A percentile compares a stretch with the other conserved stretches of the same genome.
phyloP scores from a whole-genome alignment of 2,113 vertebrate species.

The cattle (Bos taurus) region DNA sequence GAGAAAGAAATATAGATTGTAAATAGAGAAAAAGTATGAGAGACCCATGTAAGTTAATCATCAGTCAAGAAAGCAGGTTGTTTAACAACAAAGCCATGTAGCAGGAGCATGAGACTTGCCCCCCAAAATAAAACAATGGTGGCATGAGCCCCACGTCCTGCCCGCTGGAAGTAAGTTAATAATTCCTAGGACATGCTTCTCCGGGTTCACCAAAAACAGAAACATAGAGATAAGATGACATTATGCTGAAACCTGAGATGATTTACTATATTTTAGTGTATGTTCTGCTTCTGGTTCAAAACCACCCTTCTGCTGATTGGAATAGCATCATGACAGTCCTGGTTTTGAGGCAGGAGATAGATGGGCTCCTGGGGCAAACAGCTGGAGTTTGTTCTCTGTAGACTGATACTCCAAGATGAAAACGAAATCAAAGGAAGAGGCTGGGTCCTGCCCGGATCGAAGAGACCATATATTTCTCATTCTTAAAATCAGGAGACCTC shows the following conservation, averaged over 20 bases:
- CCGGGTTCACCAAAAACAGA: background rate
- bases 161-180: background rate
- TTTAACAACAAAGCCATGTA: background rate
- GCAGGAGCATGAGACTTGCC: background rate
- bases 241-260: background rate
- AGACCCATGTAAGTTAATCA: background rate
- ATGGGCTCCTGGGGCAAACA: background rate
- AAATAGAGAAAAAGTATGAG: background rate
- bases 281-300: background rate
- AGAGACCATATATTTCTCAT: background rate
- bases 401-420: background rate
- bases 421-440: background rate
- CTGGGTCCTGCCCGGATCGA: background rate
- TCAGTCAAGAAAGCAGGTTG: background rate
- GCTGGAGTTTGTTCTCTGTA: background rate
- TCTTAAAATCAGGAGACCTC: background rate
- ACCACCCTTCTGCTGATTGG: background rate
- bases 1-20: background rate
- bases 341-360: background rate
- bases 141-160: background rate
- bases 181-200: background rate
- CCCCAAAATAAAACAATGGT: background rate
- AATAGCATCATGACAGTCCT: background rate
- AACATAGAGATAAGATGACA: background rate
- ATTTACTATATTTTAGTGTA: background rate